Conservation (phyloP, 2,797 vertebrate genomes). For the Acipenser ruthenus region DNA sequence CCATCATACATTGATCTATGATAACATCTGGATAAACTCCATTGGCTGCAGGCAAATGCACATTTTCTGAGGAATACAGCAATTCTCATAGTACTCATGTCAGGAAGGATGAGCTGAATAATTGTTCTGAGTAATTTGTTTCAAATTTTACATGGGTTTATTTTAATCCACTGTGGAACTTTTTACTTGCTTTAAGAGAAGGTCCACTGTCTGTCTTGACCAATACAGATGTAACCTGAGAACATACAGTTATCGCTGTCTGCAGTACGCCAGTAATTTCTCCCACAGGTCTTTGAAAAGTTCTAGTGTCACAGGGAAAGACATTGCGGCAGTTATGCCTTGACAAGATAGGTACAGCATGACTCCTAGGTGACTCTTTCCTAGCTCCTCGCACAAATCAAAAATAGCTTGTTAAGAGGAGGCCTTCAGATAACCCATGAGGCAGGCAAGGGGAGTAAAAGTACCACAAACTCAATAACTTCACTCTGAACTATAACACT, state of each 20-base stretch:
- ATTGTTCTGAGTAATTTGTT: no score
- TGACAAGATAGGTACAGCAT: neutral
- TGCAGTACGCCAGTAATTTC: neutral
- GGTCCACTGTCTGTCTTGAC: neutral
- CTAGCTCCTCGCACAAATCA: neutral
- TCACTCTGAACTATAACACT: neutral
- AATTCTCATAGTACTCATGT: no score
- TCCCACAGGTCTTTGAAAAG: neutral
- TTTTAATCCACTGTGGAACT: no score
- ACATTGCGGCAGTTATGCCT: neutral
- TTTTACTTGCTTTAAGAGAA: no score
- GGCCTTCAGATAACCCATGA: neutral
- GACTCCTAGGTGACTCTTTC: conserved; percentile 1
- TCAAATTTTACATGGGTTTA: no score
- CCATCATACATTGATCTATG: no score
- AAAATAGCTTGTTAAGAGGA: conserved; percentile 2
- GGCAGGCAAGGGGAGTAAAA: neutral
- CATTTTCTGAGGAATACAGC: no score
- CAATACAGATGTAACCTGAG: neutral
- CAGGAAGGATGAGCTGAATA: no score
- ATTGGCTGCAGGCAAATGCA: no score
- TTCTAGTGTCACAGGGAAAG: neutral
- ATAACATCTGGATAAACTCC: no score
- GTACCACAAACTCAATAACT: no score
- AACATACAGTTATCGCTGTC: neutral